Conservation (phyloP, 1,140 invertebrate species). For the Helicorthomorpha holstii region DNA sequence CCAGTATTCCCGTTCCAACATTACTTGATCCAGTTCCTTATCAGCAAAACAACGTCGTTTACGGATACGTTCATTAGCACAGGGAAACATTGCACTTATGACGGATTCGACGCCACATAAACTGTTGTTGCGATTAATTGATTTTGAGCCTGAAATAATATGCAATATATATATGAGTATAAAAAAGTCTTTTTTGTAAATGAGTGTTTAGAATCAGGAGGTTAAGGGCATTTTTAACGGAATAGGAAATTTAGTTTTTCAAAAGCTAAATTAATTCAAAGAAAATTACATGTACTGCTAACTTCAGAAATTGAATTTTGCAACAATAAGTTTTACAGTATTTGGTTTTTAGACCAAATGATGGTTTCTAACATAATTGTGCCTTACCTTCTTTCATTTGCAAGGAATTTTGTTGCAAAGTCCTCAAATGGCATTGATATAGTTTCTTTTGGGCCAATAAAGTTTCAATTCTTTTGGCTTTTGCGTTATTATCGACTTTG, state of each 20-base stretch:
- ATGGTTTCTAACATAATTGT: neutral
- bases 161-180: too few relatives aligned
- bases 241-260: neutral
- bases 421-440: conserved; percentile 27
- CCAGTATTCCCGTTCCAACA: conserved; percentile 20
- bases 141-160: too few relatives aligned
- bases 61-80: conserved; percentile 26
- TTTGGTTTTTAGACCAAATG: neutral
- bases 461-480: conserved; percentile 20
- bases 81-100: conserved; percentile 17
- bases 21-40: conserved; percentile 27
- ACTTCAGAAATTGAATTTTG: neutral
- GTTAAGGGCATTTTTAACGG: too few relatives aligned
- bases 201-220: too few relatives aligned
- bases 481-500: conserved; percentile 13
- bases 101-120: too few relatives aligned
- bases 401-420: conserved; percentile 23
- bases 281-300: neutral
- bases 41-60: conserved; percentile 31
- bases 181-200: too few relatives aligned
- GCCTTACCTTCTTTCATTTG: neutral
- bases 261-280: neutral
- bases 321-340: neutral
- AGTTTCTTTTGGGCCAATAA: conserved; percentile 27
- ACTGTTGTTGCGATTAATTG: too few relatives aligned